These are phyloP conservation scores for Hylaea fasciaria DNA, from an alignment of 2,888 invertebrate genomes.

Conservation along the genomic window DNA sequence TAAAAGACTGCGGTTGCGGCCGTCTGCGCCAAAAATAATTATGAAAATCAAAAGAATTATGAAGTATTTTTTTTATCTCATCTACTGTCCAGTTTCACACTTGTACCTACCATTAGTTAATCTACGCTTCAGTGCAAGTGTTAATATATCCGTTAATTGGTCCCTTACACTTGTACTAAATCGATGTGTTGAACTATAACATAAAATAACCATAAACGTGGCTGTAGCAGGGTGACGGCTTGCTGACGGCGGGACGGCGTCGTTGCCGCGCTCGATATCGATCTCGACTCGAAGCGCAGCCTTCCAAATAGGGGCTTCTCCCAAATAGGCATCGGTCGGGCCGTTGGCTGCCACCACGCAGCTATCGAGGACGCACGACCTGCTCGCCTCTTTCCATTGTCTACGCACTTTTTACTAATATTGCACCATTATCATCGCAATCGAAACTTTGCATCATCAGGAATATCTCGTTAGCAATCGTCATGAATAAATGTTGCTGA, in stretches of 20 bases:
- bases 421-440: constrained; percentile 46
- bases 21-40: no score
- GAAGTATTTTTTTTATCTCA: no score
- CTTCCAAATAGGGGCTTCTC: constrained; percentile 81
- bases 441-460: constrained; percentile 8
- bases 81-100: constrained; percentile 2
- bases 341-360: constrained; percentile 51
- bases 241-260: constrained; percentile 62
- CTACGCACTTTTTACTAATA: constrained; percentile 66
- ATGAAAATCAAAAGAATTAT: no score
- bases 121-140: constrained; percentile 13
- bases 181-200: constrained; percentile 40
- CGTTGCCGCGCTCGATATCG: constrained; percentile 65
- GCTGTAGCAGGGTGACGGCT: constrained; percentile 63
- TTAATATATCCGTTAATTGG: constrained; percentile 22
- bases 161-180: constrained; percentile 28
- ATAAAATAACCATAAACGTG: constrained; percentile 60
- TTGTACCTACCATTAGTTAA: no score
- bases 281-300: constrained; percentile 79
- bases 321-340: constrained; percentile 77
- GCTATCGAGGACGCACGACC: constrained; percentile 72
- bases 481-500: constrained; percentile 23
- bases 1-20: background rate
- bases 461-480: constrained; percentile 26
- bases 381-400: constrained; percentile 75